phyloP scores from a whole-genome alignment of 2,888 invertebrate species.

The Cenopis cana region DNA sequence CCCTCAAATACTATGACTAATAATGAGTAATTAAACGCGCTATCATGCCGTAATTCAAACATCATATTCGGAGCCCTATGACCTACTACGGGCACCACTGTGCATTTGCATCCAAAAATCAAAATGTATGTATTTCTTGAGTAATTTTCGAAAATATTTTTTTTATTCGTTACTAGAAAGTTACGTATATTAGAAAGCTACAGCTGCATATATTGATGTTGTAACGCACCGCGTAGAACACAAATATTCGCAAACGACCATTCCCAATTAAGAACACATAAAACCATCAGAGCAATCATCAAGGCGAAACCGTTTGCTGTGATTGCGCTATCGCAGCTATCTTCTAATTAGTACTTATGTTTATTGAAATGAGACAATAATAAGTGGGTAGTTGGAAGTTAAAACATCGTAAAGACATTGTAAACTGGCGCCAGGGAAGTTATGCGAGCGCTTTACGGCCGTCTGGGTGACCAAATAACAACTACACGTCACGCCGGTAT shows the following conservation, averaged over 20 bases:
- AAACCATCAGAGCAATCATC: constrained; percentile 56
- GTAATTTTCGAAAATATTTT: no score
- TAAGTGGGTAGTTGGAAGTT: constrained; percentile 43
- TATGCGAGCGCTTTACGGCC: constrained; percentile 38
- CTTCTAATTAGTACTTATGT: constrained; percentile 49
- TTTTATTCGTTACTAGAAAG: no score
- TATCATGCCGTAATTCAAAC: no score
- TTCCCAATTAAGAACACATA: constrained; percentile 56
- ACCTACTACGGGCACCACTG: no score
- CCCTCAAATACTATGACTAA: no score
- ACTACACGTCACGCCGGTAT: constrained; percentile 21
- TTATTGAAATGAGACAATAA: constrained; percentile 52
- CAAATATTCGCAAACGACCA: constrained; percentile 26
- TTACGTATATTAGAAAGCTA: no score
- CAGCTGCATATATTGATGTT: not conserved
- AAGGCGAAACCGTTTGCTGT: constrained; percentile 59
- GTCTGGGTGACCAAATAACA: constrained; percentile 39
- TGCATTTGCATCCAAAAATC: no score
- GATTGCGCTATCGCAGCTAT: constrained; percentile 45
- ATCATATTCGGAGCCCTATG: no score
- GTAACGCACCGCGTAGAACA: constrained; percentile 1
- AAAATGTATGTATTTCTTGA: no score
- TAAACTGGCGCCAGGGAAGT: constrained; percentile 43
- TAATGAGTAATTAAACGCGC: no score
- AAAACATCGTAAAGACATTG: constrained; percentile 43